Percentiles rank a stretch among this genome's conserved stretches.
phyloP scores from a whole-genome alignment of 1,140 invertebrate species.

The Aphaenogaster floridana region DNA sequence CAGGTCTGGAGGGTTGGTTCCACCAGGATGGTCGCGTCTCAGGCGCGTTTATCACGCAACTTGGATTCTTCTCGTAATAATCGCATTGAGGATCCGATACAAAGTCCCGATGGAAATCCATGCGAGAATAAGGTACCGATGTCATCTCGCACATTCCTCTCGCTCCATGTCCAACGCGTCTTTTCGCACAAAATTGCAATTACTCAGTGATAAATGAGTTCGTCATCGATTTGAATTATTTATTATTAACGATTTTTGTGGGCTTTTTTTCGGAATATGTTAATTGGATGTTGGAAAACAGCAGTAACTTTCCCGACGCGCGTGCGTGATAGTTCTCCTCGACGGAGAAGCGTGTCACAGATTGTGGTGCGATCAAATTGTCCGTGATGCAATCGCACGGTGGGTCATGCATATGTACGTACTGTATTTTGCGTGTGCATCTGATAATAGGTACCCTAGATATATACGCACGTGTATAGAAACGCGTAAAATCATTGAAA shows the following conservation, averaged over 20 bases:
- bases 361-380: slow-evolving; percentile 63
- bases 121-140: slow-evolving; percentile 89
- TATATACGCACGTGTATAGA: slow-evolving; percentile 36
- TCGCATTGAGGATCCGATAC: slow-evolving; percentile 91
- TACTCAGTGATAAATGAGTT: neutral
- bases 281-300: slow-evolving; percentile 43
- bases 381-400: slow-evolving; percentile 72
- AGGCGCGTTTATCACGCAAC: slow-evolving; percentile 67
- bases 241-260: neutral
- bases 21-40: slow-evolving; percentile 20
- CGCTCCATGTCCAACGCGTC: slow-evolving; percentile 87
- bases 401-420: slow-evolving; percentile 64
- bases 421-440: slow-evolving; percentile 62
- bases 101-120: slow-evolving; percentile 89
- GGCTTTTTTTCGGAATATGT: neutral
- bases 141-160: slow-evolving; percentile 91
- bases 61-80: slow-evolving; percentile 92
- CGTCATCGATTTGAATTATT: slow-evolving; percentile 11
- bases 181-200: slow-evolving; percentile 24
- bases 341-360: slow-evolving; percentile 69
- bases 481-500: slow-evolving; percentile 41
- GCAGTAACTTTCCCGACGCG: slow-evolving; percentile 6
- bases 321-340: slow-evolving; percentile 56
- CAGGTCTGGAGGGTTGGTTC: slow-evolving; percentile 44
- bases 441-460: slow-evolving; percentile 69